Conservation (phyloP, 2,888 invertebrate genomes). For the Melanchra persicariae region DNA sequence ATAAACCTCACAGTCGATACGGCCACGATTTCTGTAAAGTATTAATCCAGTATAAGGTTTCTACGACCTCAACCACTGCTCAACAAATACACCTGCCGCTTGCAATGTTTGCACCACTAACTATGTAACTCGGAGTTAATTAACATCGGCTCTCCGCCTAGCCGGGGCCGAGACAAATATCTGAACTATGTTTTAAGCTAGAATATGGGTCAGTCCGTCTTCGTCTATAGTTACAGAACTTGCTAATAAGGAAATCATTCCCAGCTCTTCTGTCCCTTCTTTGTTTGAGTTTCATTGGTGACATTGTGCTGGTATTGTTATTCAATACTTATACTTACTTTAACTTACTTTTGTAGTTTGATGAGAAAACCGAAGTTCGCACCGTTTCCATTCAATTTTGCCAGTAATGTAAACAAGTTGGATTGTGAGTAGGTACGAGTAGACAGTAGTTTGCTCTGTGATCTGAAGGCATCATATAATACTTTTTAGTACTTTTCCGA, state of each 20-base stretch:
- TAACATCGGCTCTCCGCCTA: slow-evolving; percentile 50
- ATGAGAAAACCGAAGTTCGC: slow-evolving; percentile 52
- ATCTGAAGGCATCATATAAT: slow-evolving; percentile 39
- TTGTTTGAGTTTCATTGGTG: slow-evolving; percentile 30
- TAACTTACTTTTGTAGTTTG: slow-evolving; percentile 43
- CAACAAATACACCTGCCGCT: slow-evolving; percentile 59
- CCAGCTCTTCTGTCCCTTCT: slow-evolving; percentile 1
- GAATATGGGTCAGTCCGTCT: slow-evolving; percentile 23
- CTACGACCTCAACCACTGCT: slow-evolving; percentile 37
- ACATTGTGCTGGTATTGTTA: slow-evolving; percentile 38
- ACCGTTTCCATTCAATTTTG: slow-evolving; percentile 60
- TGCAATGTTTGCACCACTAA: slow-evolving; percentile 61
- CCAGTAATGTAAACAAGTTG: slow-evolving; percentile 52
- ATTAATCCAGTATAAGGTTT: slow-evolving; percentile 23
- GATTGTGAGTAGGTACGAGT: slow-evolving; percentile 34
- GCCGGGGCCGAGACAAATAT: slow-evolving; percentile 40
- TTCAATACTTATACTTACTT: slow-evolving; percentile 44
- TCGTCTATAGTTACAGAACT: slow-evolving; percentile 26
- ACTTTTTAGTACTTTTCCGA: slow-evolving; percentile 30
- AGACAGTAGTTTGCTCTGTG: slow-evolving; percentile 43
- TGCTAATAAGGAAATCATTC: slow-evolving; percentile 24
- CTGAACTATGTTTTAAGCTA: slow-evolving; percentile 29
- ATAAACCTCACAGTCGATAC: not conserved
- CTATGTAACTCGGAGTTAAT: slow-evolving; percentile 64
- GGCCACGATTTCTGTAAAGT: slow-evolving; percentile 14